Percentiles rank a stretch among this genome's conserved stretches.
phyloP scores from a whole-genome alignment of 2,797 vertebrate species.

The Cossypha dichroa region DNA sequence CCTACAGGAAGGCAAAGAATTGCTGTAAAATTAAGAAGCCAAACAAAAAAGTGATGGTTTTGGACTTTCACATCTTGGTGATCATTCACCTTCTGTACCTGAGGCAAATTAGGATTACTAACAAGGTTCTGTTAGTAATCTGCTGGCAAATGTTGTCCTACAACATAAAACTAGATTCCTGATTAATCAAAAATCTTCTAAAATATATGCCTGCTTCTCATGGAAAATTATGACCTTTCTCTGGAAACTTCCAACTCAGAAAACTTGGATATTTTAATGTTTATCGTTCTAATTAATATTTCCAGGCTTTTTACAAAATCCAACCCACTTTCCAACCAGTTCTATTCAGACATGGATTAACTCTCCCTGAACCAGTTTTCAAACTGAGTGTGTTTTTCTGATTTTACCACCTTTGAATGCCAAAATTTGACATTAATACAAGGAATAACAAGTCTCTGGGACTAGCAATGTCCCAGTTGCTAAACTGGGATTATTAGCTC shows the following conservation, averaged over 20 bases:
- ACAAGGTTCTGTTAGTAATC: neutral
- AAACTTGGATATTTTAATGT: neutral
- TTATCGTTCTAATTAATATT: neutral
- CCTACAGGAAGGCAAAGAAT: neutral
- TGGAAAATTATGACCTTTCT: neutral
- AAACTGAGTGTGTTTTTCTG: neutral
- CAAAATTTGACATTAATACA: neutral
- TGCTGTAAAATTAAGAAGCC: neutral
- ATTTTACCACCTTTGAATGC: neutral
- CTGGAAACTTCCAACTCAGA: neutral
- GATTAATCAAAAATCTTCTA: neutral
- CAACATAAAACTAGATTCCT: neutral
- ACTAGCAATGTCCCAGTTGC: neutral
- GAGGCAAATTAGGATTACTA: neutral
- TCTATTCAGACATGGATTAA: neutral
- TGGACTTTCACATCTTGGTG: neutral
- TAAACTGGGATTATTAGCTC: neutral
- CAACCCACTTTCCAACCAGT: neutral
- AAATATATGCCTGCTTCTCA: neutral
- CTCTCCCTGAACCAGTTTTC: neutral
- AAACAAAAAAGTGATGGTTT: neutral
- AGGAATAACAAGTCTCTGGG: neutral
- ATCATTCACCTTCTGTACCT: neutral
- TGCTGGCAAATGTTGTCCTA: neutral
- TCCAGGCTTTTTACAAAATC: neutral